A percentile compares a stretch with the other conserved stretches of the same genome.
Conservation (phyloP, 53 echinoderm and acorn worm genomes). For the Stichopus horrens region DNA sequence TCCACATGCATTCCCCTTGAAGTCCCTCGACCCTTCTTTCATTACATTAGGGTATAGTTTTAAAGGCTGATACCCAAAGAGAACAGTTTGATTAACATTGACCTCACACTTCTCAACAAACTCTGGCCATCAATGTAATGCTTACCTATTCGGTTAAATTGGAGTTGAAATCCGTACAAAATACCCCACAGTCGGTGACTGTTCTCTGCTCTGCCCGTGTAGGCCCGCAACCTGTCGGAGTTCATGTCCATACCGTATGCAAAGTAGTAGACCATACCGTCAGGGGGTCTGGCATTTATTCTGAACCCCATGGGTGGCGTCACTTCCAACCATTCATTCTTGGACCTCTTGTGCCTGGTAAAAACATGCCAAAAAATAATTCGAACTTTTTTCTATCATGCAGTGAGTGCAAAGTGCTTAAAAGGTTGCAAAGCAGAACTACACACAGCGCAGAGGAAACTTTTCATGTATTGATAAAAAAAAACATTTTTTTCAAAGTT, state of each 20-base stretch:
- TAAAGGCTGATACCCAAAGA: no score
- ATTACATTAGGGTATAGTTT: no score
- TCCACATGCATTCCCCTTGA: background rate
- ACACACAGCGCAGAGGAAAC: no score
- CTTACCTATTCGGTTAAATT: slow-evolving; percentile 90
- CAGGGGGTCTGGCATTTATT: slow-evolving; percentile 86
- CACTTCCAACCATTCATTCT: background rate
- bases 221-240: slow-evolving; percentile 63
- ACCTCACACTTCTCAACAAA: no score
- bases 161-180: slow-evolving; percentile 80
- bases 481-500: no score
- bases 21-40: background rate
- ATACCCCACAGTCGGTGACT: slow-evolving; percentile 86
- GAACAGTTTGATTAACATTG: no score
- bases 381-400: no score
- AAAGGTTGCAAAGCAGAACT: no score
- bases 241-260: slow-evolving; percentile 97
- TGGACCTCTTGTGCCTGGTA: background rate
- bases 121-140: background rate
- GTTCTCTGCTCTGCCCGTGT: slow-evolving; percentile 61
- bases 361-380: background rate
- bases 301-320: slow-evolving; percentile 80
- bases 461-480: no score
- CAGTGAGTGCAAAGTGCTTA: no score
- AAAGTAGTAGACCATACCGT: slow-evolving; percentile 84